Percentiles rank a stretch among this genome's conserved stretches.
Evolutionary conservation across 1,140 invertebrate species (phyloP).

Genomic region (Anthonomus grandis): DNA sequence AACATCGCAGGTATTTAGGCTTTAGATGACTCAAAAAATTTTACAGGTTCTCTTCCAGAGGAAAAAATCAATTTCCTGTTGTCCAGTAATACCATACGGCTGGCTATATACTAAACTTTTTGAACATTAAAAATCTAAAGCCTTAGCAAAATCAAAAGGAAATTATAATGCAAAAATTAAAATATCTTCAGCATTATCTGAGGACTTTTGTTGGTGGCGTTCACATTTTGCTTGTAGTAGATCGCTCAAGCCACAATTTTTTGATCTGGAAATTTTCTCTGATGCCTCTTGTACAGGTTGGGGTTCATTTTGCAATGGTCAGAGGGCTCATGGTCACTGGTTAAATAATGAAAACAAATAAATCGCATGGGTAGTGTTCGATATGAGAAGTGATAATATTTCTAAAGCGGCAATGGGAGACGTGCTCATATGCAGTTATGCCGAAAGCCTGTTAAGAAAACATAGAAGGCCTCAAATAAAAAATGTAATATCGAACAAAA

Average conservation of each 20-base stretch:
- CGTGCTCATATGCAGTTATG: too few species aligned
- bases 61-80: too few species aligned
- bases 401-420: conserved; percentile 29
- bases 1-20: background rate
- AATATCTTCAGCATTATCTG: conserved; percentile 5
- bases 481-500: too few species aligned
- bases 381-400: conserved; percentile 21
- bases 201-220: conserved; percentile 41
- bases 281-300: conserved; percentile 19
- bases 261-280: conserved; percentile 8
- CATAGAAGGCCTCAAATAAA: too few species aligned
- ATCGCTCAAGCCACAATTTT: conserved; percentile 3
- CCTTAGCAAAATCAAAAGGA: background rate
- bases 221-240: too few species aligned
- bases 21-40: background rate
- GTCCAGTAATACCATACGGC: background rate
- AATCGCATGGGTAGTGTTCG: conserved; percentile 37
- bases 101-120: conserved; percentile 5
- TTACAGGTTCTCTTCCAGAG: background rate
- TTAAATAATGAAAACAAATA: conserved; percentile 12
- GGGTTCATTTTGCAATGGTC: background rate
- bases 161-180: conserved; percentile 9
- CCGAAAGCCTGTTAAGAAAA: too few species aligned
- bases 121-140: conserved; percentile 2
- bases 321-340: conserved; percentile 16